Percentiles rank a stretch among this genome's conserved stretches.
Conservation (phyloP, 2,113 vertebrate species). For the Sylvilagus bachmani region DNA sequence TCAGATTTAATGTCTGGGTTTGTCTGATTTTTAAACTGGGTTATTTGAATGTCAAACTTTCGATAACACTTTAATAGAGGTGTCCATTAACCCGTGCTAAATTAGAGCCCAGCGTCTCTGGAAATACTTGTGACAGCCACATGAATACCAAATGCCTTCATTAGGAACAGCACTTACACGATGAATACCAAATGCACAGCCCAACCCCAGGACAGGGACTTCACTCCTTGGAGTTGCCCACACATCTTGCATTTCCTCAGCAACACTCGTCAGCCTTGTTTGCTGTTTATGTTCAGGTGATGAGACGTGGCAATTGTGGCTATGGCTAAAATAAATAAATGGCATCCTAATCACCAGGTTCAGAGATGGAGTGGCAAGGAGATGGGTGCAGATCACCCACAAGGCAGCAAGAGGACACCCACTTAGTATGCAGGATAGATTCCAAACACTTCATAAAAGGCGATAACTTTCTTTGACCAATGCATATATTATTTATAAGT, state of each 20-base stretch:
- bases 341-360: slow-evolving; percentile 86
- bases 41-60: slow-evolving; percentile 93
- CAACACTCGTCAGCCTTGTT: slow-evolving; percentile 78
- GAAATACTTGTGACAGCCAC: slow-evolving; percentile 90
- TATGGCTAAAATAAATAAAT: slow-evolving; percentile 87
- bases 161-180: slow-evolving; percentile 84
- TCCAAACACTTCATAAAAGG: slow-evolving; percentile 89
- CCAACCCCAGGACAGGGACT: slow-evolving; percentile 79
- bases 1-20: slow-evolving; percentile 88
- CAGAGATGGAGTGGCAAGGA: slow-evolving; percentile 78
- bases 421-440: slow-evolving; percentile 87
- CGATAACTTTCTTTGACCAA: slow-evolving; percentile 90
- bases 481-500: slow-evolving; percentile 90
- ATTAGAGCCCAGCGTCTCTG: slow-evolving; percentile 90
- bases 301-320: slow-evolving; percentile 85
- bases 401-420: slow-evolving; percentile 57
- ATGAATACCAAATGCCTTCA: slow-evolving; percentile 92
- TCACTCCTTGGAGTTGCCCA: slow-evolving; percentile 79
- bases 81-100: slow-evolving; percentile 91
- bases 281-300: slow-evolving; percentile 87
- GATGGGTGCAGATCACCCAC: slow-evolving; percentile 68
- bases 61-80: slow-evolving; percentile 92
- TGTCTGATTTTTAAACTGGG: slow-evolving; percentile 90
- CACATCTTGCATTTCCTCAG: slow-evolving; percentile 77
- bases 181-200: slow-evolving; percentile 90